A percentile compares a stretch with the other conserved stretches of the same genome.
Conservation (phyloP, 2,113 vertebrate genomes). For the Albula goreensis region DNA sequence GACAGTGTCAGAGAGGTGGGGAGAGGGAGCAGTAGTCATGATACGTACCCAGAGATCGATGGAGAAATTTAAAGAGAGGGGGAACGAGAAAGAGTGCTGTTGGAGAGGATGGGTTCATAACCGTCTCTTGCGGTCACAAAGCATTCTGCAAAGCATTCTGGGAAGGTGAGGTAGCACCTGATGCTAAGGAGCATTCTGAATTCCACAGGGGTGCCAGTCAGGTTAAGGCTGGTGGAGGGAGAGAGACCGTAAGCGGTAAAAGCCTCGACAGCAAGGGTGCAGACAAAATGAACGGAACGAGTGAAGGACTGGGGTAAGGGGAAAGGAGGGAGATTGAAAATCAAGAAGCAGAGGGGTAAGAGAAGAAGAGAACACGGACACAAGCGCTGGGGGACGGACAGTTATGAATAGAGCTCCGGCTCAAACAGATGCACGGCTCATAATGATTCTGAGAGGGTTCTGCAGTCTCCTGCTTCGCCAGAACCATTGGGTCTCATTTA, state of each 20-base stretch:
- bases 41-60: conserved; percentile 35
- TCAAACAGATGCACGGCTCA: neutral
- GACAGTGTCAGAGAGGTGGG: conserved; percentile 56
- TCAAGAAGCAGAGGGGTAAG: conserved; percentile 10
- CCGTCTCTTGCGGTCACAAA: conserved; percentile 61
- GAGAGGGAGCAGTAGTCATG: conserved; percentile 29
- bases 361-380: conserved; percentile 23
- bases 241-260: neutral
- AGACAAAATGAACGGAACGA: neutral
- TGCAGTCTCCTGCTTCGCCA: neutral
- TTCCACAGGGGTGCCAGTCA: conserved; percentile 33
- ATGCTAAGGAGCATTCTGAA: conserved; percentile 28
- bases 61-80: conserved; percentile 54
- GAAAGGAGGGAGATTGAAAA: neutral
- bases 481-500: neutral
- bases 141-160: conserved; percentile 62
- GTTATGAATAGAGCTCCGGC: neutral
- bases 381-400: neutral
- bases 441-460: neutral
- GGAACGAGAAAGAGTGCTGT: conserved; percentile 45
- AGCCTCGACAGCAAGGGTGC: neutral
- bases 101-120: conserved; percentile 64
- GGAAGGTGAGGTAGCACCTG: conserved; percentile 33
- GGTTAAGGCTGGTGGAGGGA: conserved; percentile 7
- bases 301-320: neutral